Evolutionary conservation across 1,140 invertebrate genomes (phyloP).

Genomic region (Orchestia grillus): DNA sequence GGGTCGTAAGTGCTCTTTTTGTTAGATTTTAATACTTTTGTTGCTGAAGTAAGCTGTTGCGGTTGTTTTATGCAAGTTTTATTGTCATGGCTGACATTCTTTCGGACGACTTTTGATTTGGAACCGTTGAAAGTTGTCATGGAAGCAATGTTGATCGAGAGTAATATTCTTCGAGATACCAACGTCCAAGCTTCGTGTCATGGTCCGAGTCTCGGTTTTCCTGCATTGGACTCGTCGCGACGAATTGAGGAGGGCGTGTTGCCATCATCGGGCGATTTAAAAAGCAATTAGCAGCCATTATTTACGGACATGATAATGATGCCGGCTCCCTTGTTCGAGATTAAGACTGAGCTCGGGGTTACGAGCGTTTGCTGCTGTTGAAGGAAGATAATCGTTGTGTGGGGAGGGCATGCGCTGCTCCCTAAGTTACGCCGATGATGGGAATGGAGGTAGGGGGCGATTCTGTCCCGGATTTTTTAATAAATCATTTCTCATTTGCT

Average conservation of each 20-base stretch:
- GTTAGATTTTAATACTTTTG: not conserved
- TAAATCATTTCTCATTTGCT: not conserved
- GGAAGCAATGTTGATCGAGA: not conserved
- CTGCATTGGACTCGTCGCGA: not conserved
- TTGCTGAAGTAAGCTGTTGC: no score
- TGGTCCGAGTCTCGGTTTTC: not conserved
- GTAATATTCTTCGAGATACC: not conserved
- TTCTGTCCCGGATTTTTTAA: not conserved
- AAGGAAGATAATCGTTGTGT: not conserved
- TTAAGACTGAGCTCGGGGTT: not conserved
- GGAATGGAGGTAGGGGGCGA: not conserved
- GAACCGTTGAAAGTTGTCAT: not conserved
- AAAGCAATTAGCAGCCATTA: constrained; percentile 39
- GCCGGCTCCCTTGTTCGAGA: constrained; percentile 39
- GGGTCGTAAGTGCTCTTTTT: not conserved
- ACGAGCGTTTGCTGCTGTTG: constrained; percentile 34
- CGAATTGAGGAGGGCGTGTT: not conserved
- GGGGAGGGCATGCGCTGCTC: not conserved
- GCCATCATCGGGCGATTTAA: constrained; percentile 13
- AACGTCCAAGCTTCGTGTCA: not conserved
- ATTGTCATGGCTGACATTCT: not conserved
- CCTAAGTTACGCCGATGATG: not conserved
- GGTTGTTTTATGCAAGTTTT: no score
- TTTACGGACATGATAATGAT: constrained; percentile 35
- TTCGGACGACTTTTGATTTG: not conserved